Conservation (phyloP, 2,888 invertebrate genomes). For the Cremastobaeus sp. region DNA sequence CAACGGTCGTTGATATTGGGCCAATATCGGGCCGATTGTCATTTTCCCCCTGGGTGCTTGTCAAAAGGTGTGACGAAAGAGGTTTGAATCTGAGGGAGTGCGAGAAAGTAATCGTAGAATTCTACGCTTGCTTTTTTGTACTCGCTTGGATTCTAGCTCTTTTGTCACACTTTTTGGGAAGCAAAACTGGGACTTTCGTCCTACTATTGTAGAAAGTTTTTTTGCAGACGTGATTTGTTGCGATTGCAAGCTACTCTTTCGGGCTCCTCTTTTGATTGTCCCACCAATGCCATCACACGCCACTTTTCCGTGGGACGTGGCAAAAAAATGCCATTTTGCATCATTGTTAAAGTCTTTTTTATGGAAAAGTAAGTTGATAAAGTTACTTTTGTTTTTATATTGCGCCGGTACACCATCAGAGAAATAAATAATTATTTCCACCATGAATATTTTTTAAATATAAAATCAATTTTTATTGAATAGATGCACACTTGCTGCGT, state of each 20-base stretch:
- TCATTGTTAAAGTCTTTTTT: conserved; percentile 25
- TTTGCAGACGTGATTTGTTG: neutral
- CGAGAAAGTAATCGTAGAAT: too few relatives aligned
- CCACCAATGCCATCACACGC: conserved; percentile 25
- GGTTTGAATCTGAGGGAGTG: too few relatives aligned
- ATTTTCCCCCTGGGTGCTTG: too few relatives aligned
- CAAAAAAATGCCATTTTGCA: conserved; percentile 38
- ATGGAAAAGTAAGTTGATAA: conserved; percentile 19
- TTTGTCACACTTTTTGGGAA: too few relatives aligned
- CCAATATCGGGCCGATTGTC: too few relatives aligned
- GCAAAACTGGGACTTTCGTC: too few relatives aligned
- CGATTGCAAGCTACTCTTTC: conserved; percentile 19
- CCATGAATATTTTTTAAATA: neutral
- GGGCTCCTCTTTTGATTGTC: conserved; percentile 25
- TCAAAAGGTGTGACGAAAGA: too few relatives aligned
- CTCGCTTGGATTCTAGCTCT: too few relatives aligned
- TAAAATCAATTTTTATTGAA: conserved; percentile 4
- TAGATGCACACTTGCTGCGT: conserved; percentile 1
- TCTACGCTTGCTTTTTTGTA: too few relatives aligned
- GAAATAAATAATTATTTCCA: conserved; percentile 3
- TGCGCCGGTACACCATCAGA: conserved; percentile 19
- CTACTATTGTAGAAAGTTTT: too few relatives aligned
- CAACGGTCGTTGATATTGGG: too few relatives aligned
- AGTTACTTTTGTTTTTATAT: conserved; percentile 27
- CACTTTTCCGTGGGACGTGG: conserved; percentile 27